phyloP scores from a whole-genome alignment of 1,140 invertebrate genomes.

The Lasaia peninsularis region DNA sequence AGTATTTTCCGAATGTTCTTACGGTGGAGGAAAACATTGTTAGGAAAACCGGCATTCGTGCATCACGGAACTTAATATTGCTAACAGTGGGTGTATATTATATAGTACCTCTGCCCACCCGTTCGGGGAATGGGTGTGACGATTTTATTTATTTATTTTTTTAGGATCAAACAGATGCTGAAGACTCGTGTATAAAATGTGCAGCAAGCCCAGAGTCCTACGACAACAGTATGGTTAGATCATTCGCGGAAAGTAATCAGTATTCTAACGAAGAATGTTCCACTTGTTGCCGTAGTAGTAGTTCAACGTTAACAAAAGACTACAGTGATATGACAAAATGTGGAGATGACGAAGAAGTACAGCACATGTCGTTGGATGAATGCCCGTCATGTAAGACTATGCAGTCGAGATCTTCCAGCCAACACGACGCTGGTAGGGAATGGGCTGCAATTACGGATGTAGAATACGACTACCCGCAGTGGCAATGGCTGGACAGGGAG shows the following conservation, averaged over 20 bases:
- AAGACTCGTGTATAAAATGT: slow-evolving; percentile 69
- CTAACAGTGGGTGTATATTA: too few species aligned
- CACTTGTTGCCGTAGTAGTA: slow-evolving; percentile 68
- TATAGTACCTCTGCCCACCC: too few species aligned
- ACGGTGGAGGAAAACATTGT: too few species aligned
- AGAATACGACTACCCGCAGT: slow-evolving; percentile 71
- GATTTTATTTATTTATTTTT: too few species aligned
- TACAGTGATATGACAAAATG: slow-evolving; percentile 74
- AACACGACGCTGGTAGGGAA: slow-evolving; percentile 62
- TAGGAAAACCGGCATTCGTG: too few species aligned
- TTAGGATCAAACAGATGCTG: slow-evolving; percentile 61
- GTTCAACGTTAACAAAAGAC: slow-evolving; percentile 67
- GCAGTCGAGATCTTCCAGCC: slow-evolving; percentile 65
- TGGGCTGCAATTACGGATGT: slow-evolving; percentile 67
- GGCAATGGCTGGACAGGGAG: slow-evolving; percentile 66
- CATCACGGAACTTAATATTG: too few species aligned
- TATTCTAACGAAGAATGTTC: slow-evolving; percentile 72
- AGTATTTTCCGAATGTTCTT: too few species aligned
- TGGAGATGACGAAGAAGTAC: slow-evolving; percentile 60
- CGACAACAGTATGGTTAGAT: slow-evolving; percentile 67
- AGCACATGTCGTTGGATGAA: slow-evolving; percentile 65
- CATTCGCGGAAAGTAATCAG: slow-evolving; percentile 66
- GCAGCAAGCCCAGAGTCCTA: slow-evolving; percentile 65
- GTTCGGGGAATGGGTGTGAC: too few species aligned
- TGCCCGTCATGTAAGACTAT: slow-evolving; percentile 69